Evolutionary conservation across 2,113 vertebrate species (phyloP).

Genomic region (Cinclus cinclus): DNA sequence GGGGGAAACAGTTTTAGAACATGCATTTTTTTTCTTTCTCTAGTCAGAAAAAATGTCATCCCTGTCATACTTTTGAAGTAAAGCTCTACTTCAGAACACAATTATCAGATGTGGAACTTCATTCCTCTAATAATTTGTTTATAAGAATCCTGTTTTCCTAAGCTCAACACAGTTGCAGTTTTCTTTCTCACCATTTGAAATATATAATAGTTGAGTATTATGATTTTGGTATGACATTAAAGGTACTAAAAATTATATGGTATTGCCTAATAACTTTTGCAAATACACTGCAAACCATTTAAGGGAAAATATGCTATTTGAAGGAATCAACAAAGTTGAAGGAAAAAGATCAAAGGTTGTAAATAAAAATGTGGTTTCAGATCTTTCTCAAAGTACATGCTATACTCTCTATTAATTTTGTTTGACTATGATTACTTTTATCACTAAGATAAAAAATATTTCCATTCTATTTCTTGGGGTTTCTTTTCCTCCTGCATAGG

Average conservation of each 20-base stretch:
- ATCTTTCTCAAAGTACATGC: background rate
- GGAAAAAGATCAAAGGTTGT: background rate
- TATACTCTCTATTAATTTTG: background rate
- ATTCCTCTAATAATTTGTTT: slow-evolving; percentile 14
- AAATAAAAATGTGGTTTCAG: background rate
- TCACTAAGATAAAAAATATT: background rate
- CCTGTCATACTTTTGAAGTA: slow-evolving; percentile 60
- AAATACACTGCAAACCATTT: background rate
- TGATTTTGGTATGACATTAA: background rate
- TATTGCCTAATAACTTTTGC: background rate
- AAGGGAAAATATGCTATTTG: background rate
- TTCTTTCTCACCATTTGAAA: slow-evolving; percentile 23
- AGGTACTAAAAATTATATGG: background rate
- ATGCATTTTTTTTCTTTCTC: slow-evolving; percentile 45
- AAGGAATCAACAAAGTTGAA: background rate
- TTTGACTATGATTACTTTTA: background rate
- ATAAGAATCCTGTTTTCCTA: background rate
- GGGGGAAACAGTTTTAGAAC: slow-evolving; percentile 63
- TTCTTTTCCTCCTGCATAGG: background rate
- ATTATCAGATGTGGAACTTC: slow-evolving; percentile 1
- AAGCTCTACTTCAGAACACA: slow-evolving; percentile 53
- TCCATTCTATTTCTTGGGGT: background rate
- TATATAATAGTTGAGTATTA: background rate
- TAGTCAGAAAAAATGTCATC: slow-evolving; percentile 48
- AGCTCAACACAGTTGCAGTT: background rate